These are phyloP conservation scores for Acholoe squamosa DNA, from an alignment of 2,888 invertebrate genomes.

Conservation along the genomic window DNA sequence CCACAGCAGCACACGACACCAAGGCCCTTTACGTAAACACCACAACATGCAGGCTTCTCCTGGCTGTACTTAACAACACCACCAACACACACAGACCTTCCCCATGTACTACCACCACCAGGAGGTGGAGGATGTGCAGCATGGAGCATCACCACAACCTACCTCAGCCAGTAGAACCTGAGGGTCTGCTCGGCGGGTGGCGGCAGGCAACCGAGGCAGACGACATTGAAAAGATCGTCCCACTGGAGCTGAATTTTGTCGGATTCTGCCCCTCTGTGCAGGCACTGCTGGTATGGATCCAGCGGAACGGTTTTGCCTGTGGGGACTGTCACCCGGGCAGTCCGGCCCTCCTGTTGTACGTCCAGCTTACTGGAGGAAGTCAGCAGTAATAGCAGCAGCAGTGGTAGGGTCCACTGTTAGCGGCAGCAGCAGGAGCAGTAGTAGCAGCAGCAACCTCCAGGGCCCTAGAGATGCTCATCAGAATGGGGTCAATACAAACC, in stretches of 20 bases:
- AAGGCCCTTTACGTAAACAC: too few species aligned
- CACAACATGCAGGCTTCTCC: neutral
- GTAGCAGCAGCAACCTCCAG: too few species aligned
- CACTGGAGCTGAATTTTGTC: conserved; percentile 38
- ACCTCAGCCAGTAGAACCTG: conserved; percentile 52
- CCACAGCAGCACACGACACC: too few species aligned
- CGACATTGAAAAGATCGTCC: conserved; percentile 39
- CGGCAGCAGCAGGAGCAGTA: too few species aligned
- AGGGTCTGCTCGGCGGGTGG: neutral
- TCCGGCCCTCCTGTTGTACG: too few species aligned
- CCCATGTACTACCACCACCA: neutral
- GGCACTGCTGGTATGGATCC: neutral
- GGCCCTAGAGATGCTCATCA: too few species aligned
- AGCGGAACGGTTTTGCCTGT: too few species aligned
- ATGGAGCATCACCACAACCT: neutral
- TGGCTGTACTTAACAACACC: neutral
- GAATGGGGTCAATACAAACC: too few species aligned
- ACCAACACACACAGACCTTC: neutral
- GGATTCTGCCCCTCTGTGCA: neutral
- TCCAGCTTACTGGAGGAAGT: too few species aligned
- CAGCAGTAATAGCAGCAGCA: too few species aligned
- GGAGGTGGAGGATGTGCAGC: neutral
- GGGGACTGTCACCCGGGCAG: too few species aligned
- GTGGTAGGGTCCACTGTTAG: too few species aligned
- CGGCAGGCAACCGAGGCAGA: conserved; percentile 46